Evolutionary conservation across 2,113 vertebrate genomes (phyloP).

Genomic region (Setophaga kirtlandii): DNA sequence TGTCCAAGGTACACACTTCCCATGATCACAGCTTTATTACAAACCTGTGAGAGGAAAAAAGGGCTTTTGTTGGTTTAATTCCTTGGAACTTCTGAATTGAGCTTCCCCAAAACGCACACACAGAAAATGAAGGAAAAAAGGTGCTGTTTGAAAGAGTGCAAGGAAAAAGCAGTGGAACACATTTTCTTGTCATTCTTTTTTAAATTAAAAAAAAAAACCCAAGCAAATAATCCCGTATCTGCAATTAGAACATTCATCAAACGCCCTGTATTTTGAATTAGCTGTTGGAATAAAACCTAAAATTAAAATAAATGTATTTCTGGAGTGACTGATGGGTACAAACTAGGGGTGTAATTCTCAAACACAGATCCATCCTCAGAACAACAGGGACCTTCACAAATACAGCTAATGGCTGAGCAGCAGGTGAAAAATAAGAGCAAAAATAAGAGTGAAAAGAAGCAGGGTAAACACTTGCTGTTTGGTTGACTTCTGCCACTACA

Average conservation of each 20-base stretch:
- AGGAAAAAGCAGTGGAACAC: not conserved
- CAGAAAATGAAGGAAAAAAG: not conserved
- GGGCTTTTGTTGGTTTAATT: constrained; percentile 22
- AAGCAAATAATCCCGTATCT: not conserved
- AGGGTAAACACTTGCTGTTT: not conserved
- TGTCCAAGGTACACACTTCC: not conserved
- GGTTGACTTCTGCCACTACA: constrained; percentile 31
- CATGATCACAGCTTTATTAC: not conserved
- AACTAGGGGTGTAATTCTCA: not conserved
- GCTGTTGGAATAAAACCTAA: not conserved
- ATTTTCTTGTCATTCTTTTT: not conserved
- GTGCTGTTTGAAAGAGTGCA: not conserved
- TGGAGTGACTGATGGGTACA: not conserved
- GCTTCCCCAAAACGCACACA: not conserved
- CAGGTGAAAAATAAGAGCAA: not conserved
- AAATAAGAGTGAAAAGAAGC: not conserved
- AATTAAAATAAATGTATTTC: not conserved
- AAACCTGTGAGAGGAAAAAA: not conserved
- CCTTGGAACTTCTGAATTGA: not conserved
- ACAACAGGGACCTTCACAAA: not conserved
- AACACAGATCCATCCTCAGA: accelerated
- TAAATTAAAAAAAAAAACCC: accelerated
- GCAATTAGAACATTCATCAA: not conserved
- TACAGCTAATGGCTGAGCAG: not conserved
- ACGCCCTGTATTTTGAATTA: not conserved